Conservation (phyloP, 2,113 vertebrate species). For the Mus pahari region DNA sequence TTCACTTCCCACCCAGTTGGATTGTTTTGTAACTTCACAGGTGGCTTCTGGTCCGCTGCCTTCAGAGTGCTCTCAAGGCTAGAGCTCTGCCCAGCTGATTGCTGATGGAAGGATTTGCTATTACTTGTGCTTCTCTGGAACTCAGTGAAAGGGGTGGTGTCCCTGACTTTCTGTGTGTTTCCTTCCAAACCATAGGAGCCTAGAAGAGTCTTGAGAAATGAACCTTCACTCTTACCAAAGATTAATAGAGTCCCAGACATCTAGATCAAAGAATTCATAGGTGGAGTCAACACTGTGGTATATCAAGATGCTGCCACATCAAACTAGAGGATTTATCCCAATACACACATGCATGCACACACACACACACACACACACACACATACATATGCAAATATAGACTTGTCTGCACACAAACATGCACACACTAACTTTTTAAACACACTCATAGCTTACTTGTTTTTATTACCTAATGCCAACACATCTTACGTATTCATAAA, state of each 20-base stretch:
- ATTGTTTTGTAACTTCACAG: not conserved
- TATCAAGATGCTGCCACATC: not conserved
- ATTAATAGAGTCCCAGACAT: not conserved
- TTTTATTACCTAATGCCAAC: not conserved
- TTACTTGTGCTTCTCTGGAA: not conserved
- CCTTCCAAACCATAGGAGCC: not conserved
- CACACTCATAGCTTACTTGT: not conserved
- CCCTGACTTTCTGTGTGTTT: not conserved
- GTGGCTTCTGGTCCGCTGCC: not conserved
- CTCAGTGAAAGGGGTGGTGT: not conserved
- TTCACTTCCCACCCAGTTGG: not conserved
- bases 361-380: too few species aligned
- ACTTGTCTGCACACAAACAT: not conserved
- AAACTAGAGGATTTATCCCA: not conserved
- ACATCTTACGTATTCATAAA: not conserved
- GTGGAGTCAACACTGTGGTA: too few species aligned
- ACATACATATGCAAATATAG: not conserved
- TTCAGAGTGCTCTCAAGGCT: not conserved
- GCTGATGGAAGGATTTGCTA: not conserved
- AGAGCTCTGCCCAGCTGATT: not conserved
- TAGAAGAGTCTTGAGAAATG: not conserved
- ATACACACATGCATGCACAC: too few species aligned
- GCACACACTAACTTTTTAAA: not conserved
- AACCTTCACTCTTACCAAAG: not conserved
- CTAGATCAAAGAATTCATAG: not conserved